phyloP scores from a whole-genome alignment of 1,140 invertebrate species.

The Bombus balteatus region DNA sequence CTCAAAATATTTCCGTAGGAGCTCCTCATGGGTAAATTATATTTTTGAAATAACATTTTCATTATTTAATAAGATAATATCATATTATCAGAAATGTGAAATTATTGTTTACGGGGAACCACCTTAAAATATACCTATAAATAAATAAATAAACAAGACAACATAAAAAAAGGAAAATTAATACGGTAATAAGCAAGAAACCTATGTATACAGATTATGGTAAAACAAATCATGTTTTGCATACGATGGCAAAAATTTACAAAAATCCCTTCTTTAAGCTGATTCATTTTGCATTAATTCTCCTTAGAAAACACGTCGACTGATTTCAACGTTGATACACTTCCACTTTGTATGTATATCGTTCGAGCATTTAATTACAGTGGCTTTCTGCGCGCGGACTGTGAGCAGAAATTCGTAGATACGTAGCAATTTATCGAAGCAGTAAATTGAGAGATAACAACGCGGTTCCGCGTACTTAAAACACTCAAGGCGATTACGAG shows the following conservation, averaged over 20 bases:
- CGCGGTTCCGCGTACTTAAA: constrained; percentile 15
- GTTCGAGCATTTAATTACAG: constrained; percentile 11
- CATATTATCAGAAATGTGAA: no score
- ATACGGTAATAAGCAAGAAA: no score
- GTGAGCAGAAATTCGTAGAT: constrained; percentile 12
- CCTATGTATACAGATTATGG: no score
- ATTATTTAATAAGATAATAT: no score
- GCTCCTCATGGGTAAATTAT: background rate
- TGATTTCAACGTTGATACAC: constrained; percentile 11
- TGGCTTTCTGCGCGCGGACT: background rate
- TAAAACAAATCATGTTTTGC: no score
- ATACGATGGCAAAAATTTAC: no score
- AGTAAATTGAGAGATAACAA: constrained; percentile 47
- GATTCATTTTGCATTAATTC: no score
- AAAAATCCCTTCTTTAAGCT: no score
- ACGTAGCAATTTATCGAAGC: constrained; percentile 18
- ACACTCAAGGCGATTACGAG: constrained; percentile 32
- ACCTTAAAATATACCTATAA: no score
- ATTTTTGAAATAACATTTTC: background rate
- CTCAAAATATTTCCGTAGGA: background rate
- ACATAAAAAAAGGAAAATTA: no score
- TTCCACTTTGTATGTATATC: background rate
- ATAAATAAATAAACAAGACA: no score
- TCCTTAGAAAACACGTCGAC: background rate
- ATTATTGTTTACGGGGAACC: no score